These are phyloP conservation scores for Ptychobarbus kaznakovi DNA, from an alignment of 2,797 vertebrate genomes.

Conservation along the genomic window DNA sequence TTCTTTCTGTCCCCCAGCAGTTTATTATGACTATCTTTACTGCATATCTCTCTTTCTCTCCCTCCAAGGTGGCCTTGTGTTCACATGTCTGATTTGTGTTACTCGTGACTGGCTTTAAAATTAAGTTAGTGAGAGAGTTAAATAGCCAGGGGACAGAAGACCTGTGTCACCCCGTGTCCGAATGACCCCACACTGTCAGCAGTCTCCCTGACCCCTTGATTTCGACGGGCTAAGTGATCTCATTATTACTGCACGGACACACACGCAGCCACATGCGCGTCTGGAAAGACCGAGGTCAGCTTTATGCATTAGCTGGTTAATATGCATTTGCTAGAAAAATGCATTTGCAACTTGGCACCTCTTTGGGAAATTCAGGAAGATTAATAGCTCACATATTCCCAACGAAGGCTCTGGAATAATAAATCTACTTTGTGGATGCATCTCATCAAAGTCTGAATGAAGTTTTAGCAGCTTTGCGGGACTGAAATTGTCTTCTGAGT, in stretches of 20 bases:
- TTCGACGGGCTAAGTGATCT: slow-evolving; percentile 60
- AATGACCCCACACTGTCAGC: slow-evolving; percentile 55
- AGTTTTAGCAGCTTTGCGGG: slow-evolving; percentile 32
- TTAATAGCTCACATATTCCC: slow-evolving; percentile 34
- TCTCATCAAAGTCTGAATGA: slow-evolving; percentile 27
- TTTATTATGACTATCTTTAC: slow-evolving; percentile 20
- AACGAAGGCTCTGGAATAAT: slow-evolving; percentile 1
- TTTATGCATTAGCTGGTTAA: not conserved
- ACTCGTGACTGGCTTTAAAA: slow-evolving; percentile 60
- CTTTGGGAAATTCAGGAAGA: not conserved
- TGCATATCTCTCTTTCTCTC: not conserved
- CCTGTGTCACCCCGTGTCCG: slow-evolving; percentile 38
- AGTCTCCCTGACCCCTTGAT: slow-evolving; percentile 57
- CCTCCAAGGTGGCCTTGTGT: slow-evolving; percentile 19
- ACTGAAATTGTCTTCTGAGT: slow-evolving; percentile 19
- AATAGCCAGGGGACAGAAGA: slow-evolving; percentile 48
- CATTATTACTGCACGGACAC: slow-evolving; percentile 60
- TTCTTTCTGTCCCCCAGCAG: slow-evolving; percentile 1
- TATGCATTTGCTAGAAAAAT: slow-evolving; percentile 6
- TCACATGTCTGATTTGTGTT: slow-evolving; percentile 30
- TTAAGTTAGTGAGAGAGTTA: slow-evolving; percentile 52
- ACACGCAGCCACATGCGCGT: slow-evolving; percentile 31
- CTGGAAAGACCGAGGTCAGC: slow-evolving; percentile 15
- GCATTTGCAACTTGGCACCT: slow-evolving; percentile 26
- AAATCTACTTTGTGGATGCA: slow-evolving; percentile 39